Base-by-base conservation (phyloP, 2,888 invertebrate genomes). In the Andrena trimmerana region DNA sequence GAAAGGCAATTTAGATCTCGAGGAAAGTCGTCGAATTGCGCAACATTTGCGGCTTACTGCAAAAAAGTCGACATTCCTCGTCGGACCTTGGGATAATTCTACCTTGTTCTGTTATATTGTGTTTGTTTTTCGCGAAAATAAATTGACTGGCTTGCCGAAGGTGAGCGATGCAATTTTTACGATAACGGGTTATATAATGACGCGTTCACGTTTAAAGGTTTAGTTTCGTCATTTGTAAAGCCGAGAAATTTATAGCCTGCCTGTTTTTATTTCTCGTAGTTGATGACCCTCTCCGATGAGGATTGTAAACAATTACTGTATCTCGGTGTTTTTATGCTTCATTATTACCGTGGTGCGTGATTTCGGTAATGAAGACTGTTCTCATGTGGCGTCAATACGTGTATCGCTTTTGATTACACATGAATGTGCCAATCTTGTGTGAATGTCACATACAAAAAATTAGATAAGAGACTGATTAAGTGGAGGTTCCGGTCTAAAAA, bases 1-100 rank as follows among this genome's bases (percentile, higher is more conserved):
- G 60, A 75, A 83, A 71, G 70, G 67, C 36, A 48, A 67, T 66
- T 52, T 20, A 20, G 7, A 59, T 74, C 42, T 33, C 42, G 31
- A 59, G n/a, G 63, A 63, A 69, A 52, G 50, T n/a, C 33, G 29
- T 70, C n/a, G 10, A 60, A 54, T 70, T 50, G 54, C 27, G 50
- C 71, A 31, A 42, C 7, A 50, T 16, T 31, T 29, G 13, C 31
- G 20, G 5, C 16, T 16, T 24, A 10, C 36, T 33, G 33, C 24
- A 54, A 63, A 70, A 70, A 70, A 70, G 42, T 20, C 1, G 16
- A 29, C 59, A 6, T 13, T 57, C 31, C 1, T 27, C 13, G 20
- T 7, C n/a, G 10, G 33, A 10, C 29, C 16, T 62, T 13, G 2
- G 33, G 4, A 20, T 62, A 57, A 54, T 54, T 54, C 20, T 54